These are phyloP conservation scores for Disparrhopalites patrizii DNA, from an alignment of 2,888 invertebrate species.

Conservation along the genomic window DNA sequence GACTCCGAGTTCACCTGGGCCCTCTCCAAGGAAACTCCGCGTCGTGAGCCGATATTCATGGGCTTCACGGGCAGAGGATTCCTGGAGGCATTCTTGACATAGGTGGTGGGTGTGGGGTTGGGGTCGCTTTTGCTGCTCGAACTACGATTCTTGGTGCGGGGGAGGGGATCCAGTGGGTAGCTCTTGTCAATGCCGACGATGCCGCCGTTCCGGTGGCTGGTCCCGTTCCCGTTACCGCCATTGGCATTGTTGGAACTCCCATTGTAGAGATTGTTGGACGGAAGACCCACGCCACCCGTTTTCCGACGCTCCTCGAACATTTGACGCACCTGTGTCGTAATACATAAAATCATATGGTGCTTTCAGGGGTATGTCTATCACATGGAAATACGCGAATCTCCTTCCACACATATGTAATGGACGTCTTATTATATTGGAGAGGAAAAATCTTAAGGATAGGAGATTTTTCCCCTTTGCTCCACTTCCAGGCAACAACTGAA, in stretches of 20 bases:
- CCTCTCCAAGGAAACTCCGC: slow-evolving; percentile 27
- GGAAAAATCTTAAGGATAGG: too few relatives aligned
- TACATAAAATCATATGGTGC: too few relatives aligned
- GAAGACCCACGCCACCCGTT: slow-evolving; percentile 19
- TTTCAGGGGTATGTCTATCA: too few relatives aligned
- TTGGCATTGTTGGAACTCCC: slow-evolving; percentile 21
- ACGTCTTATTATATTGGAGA: too few relatives aligned
- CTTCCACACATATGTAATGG: too few relatives aligned
- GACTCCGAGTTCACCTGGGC: background rate
- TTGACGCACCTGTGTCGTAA: slow-evolving; percentile 68
- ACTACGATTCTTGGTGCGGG: slow-evolving; percentile 24
- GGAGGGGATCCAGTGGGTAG: slow-evolving; percentile 49
- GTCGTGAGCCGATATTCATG: background rate
- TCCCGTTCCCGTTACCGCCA: slow-evolving; percentile 1
- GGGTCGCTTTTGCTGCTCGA: slow-evolving; percentile 38
- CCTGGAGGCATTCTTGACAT: slow-evolving; percentile 1
- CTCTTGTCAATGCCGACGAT: slow-evolving; percentile 48
- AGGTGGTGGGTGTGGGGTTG: slow-evolving; percentile 19
- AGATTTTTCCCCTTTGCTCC: too few relatives aligned
- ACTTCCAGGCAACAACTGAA: too few relatives aligned
- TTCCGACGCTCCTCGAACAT: slow-evolving; percentile 69
- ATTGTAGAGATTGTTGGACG: slow-evolving; percentile 54
- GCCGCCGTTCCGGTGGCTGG: slow-evolving; percentile 26
- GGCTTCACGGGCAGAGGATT: background rate
- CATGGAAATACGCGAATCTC: too few relatives aligned